Base-by-base conservation (phyloP, 2,888 invertebrate genomes). In the Sinohyriopsis cumingii region DNA sequence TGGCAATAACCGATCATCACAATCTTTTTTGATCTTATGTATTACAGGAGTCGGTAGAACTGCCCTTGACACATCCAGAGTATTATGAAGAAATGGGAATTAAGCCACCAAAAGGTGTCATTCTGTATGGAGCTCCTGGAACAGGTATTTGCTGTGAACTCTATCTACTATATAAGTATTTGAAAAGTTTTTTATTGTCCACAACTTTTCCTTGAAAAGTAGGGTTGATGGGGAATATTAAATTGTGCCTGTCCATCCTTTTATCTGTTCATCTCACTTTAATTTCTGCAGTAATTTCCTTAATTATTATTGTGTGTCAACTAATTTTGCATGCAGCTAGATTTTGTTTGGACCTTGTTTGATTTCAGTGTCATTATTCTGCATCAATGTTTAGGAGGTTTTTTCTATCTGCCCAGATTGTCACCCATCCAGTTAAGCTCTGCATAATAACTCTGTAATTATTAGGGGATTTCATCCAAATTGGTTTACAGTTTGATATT, bases 31-130 rank as follows among this genome's bases (percentile, higher is more conserved):
- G 9, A 33, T 33, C 33, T 33, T 33, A 9, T 7, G 1, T 33
- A 33, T 75, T 80, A 7, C 75, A 91, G 91, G 99, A 99, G 92
- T 98, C 98, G 61, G 99, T 99, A 15, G 99, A 99, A 90, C 91
- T 99, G 75, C 99, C 99, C 0, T 91, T 99, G 24, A 99, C 99
- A 20, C 99, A 99, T 92, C 99, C 99, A 0, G 99, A 99, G 90
- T 99, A 99, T 91, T 99, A 99, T 89, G 99, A 99, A 91, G 99
- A 99, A 91, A 99, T 99, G 99, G 99, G 99, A 63, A 99, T 99
- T 83, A 97, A 98, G 88, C 99, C 99, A 20, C 99, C 99, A 0
- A 99, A 99, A 90, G 99, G 99, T 81, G 99, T 99, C 1, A 99
- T 99, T 87, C 92, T 99, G 56, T 99, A 99, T 91, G 99, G 99